Base-by-base conservation (phyloP, 2,797 vertebrate genomes). In the Iguana delicatissima region DNA sequence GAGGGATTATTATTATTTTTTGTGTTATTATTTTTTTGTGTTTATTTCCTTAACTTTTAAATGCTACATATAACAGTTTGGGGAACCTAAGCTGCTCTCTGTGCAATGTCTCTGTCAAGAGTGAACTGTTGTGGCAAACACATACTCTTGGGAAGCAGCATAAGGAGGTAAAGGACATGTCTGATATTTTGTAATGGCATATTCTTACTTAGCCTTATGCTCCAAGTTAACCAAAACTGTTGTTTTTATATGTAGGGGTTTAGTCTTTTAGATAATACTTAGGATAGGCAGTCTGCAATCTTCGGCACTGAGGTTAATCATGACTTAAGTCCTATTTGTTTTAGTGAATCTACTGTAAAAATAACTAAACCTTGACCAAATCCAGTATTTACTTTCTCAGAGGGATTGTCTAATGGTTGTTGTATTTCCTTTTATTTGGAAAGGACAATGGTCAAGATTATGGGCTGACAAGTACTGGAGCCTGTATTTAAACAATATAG, bases 101-200 rank as follows among this genome's bases (percentile, higher is more conserved):
- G 62, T 99, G 99, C 95, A 97, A 97, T 89, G 96, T 96, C 42
- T 97, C 98, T 35, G 97, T 99, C 1, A 99, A 99, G 97, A 97
- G 97, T 10, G 98, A 99, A 67, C 96, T 99, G 18, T 96, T 99
- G 93, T 99, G 99, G 99, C 98, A 98, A 88, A 98, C 99, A 0
- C 99, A 99, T 79, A 96, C 98, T 81, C 98, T 99, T 86, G 98
- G 99, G 13, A 99, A 98, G 94, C 98, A 97, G 87, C 99, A 99
- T 94, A 98, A 98, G 18, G 98, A 99, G 96, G 96, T 92, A 89
- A 92, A 84, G 77, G 13, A 35, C n/a, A 6, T 2, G 18, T 80
- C 8, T 69, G 32, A 20, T 42, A 14, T 77, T 77, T 62, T 22
- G 55, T 42, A 24, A 9, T 29, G n/a, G 4, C 32, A 32, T 72